Evolutionary conservation across 1,140 invertebrate species (phyloP).

Genomic region (Cydia fagiglandana): DNA sequence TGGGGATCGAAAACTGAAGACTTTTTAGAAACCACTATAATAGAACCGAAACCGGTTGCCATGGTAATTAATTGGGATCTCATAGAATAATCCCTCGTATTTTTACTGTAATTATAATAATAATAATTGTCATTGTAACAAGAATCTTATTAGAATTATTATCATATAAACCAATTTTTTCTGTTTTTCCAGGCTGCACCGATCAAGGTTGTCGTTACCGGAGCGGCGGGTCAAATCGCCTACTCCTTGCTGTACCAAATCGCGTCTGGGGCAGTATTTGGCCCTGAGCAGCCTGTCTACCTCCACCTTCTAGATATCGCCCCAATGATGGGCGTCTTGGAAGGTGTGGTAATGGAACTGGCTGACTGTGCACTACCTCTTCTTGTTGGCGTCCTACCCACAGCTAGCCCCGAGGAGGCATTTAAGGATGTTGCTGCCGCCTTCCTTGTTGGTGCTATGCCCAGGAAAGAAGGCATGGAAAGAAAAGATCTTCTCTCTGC

Average conservation of each 20-base stretch:
- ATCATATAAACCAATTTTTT: conserved; percentile 25
- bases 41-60: conserved; percentile 34
- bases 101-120: too few species aligned
- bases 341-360: conserved; percentile 99
- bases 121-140: background rate
- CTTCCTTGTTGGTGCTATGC: conserved; percentile 99
- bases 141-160: conserved; percentile 32
- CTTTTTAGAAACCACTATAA: conserved; percentile 29
- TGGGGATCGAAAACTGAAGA: conserved; percentile 31
- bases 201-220: conserved; percentile 97
- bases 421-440: conserved; percentile 98
- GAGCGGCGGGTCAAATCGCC: conserved; percentile 99
- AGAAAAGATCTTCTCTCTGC: conserved; percentile 97
- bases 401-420: conserved; percentile 91
- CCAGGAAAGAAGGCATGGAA: conserved; percentile 99
- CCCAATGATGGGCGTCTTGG: conserved; percentile 95
- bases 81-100: too few species aligned
- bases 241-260: conserved; percentile 97
- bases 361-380: conserved; percentile 97
- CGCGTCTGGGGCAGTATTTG: conserved; percentile 98
- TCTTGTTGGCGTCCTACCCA: conserved; percentile 90
- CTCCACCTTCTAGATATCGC: conserved; percentile 97
- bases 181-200: conserved; percentile 83
- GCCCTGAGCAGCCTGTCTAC: conserved; percentile 91
- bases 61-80: conserved; percentile 42